A percentile compares a stretch with the other conserved stretches of the same genome.
Conservation (phyloP, 2,797 vertebrate species). For the Dendrocincla fuliginosa region DNA sequence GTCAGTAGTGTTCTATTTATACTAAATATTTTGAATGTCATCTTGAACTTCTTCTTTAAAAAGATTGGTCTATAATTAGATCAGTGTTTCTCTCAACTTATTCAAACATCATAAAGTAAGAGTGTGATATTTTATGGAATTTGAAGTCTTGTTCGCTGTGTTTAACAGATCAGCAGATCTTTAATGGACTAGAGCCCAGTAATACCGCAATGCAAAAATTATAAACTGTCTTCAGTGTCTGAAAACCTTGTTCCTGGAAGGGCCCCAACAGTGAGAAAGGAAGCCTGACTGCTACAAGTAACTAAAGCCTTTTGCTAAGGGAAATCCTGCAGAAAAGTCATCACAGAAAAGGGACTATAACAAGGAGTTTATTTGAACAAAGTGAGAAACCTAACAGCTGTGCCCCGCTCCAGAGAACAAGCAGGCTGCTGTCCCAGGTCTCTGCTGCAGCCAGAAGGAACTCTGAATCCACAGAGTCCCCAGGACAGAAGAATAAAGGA, state of each 20-base stretch:
- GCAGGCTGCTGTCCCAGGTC: background rate
- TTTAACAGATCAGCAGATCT: background rate
- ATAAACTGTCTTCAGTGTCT: background rate
- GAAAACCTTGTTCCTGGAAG: background rate
- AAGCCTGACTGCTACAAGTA: background rate
- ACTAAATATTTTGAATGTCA: background rate
- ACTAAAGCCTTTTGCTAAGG: background rate
- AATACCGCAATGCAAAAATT: background rate
- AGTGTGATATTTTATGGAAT: background rate
- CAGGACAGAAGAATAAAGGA: background rate
- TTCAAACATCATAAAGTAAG: background rate
- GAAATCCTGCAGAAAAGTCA: background rate
- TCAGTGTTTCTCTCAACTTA: background rate
- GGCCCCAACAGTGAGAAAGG: background rate
- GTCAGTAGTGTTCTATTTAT: background rate
- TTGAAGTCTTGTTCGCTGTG: background rate
- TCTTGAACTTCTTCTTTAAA: background rate
- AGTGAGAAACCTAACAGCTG: background rate
- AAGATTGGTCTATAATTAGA: background rate
- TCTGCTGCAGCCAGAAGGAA: conserved; percentile 32
- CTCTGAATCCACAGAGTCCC: background rate
- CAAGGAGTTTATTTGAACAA: background rate
- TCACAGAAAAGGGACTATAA: background rate
- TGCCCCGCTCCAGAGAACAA: background rate
- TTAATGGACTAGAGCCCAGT: background rate